Base-by-base conservation (phyloP, 2,888 invertebrate species). In the Melangyna quadrimaculata region DNA sequence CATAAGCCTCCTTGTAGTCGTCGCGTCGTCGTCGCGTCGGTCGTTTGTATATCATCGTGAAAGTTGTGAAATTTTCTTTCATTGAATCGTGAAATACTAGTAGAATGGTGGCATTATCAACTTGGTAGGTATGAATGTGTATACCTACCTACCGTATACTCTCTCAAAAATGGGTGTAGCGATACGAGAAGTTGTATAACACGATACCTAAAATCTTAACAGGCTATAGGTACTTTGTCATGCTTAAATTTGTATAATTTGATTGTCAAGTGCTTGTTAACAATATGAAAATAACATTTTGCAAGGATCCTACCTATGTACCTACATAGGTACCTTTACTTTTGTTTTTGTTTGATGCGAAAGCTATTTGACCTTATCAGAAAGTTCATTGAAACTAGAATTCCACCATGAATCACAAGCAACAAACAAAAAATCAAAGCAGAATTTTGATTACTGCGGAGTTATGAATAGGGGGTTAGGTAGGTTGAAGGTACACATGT, bases 31-130 rank as follows among this genome's bases (percentile, higher is more conserved):
- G n/a, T n/a, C n/a, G n/a, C n/a, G n/a, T n/a, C n/a, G n/a, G n/a
- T n/a, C n/a, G 61, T 61, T 40, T 61, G 40, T 61, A 32, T n/a
- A n/a, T n/a, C n/a, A n/a, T 45, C 67, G 84, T 86, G 78, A 86
- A 86, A 86, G 86, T 86, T 86, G 86, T 86, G 81, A 81, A 86
- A 86, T 81, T 78, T 86, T 86, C 86, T 86, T 86, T 86, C 86
- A 86, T 81, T 65, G 73, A 86, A 86, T 69, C 81, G 86, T 51
- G 86, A 81, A 86, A 86, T 86, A n/a, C n/a, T n/a, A 81, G 81
- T 86, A 86, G 81, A 35, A 59, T 37, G 35, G 43, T 65, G 19
- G 24, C 10, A 71, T 75, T 74, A 70, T 55, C 29, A 14, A n/a
- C 24, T 17, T 2, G 12, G 12, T 37, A 37, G 0, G 19, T 48